Conservation (phyloP, 2,113 vertebrate species). For the Zapornia atra region DNA sequence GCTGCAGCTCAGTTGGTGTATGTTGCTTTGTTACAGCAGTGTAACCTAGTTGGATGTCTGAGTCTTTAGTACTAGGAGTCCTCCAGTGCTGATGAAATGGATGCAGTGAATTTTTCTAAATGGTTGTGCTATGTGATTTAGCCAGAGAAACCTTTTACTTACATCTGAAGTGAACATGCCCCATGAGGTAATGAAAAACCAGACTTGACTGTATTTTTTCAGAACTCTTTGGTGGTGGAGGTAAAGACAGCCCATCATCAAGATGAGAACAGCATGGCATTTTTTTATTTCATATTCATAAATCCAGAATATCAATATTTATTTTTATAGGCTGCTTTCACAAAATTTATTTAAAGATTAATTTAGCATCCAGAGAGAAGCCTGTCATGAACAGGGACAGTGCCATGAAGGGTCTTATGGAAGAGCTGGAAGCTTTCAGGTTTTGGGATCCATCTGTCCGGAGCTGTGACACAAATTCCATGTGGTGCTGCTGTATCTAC, state of each 20-base stretch:
- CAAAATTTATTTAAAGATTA: neutral
- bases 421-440: neutral
- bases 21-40: neutral
- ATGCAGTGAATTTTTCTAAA: neutral
- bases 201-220: neutral
- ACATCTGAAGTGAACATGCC: neutral
- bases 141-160: neutral
- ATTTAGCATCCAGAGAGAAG: neutral
- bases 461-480: neutral
- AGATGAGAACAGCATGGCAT: neutral
- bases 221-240: neutral
- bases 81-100: neutral
- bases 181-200: neutral
- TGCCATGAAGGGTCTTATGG: neutral
- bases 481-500: neutral
- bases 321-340: neutral
- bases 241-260: neutral
- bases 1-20: neutral
- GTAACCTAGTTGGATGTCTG: neutral
- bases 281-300: neutral
- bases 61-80: neutral
- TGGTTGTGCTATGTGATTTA: neutral
- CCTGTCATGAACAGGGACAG: neutral
- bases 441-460: neutral
- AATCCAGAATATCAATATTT: neutral